A percentile compares a stretch with the other conserved stretches of the same genome.
Evolutionary conservation across 64 coral and sea anemone species (phyloP).

Genomic region (Montipora capricornis): DNA sequence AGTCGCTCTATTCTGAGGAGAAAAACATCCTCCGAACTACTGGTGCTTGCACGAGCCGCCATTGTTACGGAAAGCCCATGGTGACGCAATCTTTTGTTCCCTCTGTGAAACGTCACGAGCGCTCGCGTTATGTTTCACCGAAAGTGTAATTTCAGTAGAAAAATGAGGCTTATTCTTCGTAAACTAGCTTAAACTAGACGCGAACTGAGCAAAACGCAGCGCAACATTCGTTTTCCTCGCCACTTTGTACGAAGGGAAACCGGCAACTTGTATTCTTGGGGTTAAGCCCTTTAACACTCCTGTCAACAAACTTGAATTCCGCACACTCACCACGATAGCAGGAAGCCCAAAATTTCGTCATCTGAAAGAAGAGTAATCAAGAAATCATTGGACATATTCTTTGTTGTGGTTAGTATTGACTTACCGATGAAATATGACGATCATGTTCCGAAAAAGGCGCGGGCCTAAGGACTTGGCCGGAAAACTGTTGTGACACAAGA

Average conservation of each 20-base stretch:
- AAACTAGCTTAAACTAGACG: background rate
- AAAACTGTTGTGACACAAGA: too few species aligned
- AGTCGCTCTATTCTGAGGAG: background rate
- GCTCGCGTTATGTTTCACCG: constrained; percentile 1
- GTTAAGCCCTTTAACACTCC: constrained; percentile 20
- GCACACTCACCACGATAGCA: too few species aligned
- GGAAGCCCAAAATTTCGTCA: too few species aligned
- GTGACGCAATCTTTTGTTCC: constrained; percentile 1
- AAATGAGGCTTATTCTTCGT: background rate
- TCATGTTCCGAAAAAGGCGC: too few species aligned
- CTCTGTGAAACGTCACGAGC: background rate
- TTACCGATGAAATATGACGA: too few species aligned
- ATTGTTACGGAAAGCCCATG: background rate
- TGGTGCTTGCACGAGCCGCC: background rate
- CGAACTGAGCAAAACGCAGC: background rate
- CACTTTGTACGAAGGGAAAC: background rate
- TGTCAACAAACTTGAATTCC: too few species aligned
- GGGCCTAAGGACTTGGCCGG: too few species aligned
- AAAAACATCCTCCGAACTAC: background rate
- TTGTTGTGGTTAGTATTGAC: too few species aligned
- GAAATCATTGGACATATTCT: too few species aligned
- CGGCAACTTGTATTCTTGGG: background rate
- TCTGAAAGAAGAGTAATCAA: too few species aligned
- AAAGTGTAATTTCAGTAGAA: background rate
- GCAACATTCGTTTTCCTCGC: background rate